These are phyloP conservation scores for Encarsia formosa DNA, from an alignment of 2,888 invertebrate species.

Conservation along the genomic window DNA sequence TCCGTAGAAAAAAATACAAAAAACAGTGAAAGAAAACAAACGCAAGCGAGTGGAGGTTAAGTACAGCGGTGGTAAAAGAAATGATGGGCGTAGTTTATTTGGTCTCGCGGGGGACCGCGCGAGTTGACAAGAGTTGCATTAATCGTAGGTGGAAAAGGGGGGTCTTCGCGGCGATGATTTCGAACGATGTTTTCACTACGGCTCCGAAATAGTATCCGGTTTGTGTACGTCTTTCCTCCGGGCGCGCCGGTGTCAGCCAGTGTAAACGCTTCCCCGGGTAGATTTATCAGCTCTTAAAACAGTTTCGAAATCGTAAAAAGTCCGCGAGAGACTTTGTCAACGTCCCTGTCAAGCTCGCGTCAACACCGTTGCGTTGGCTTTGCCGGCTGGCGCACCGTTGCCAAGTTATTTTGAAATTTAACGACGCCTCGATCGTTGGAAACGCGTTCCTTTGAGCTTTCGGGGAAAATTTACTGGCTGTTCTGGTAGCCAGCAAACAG, in stretches of 20 bases:
- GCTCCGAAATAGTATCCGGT: conserved; percentile 15
- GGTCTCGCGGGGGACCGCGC: too few relatives aligned
- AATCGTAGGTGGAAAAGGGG: too few relatives aligned
- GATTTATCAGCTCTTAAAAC: conserved; percentile 47
- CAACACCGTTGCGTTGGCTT: conserved; percentile 36
- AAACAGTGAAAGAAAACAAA: too few relatives aligned
- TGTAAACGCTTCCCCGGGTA: conserved; percentile 3
- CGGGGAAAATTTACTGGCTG: too few relatives aligned
- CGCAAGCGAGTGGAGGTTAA: too few relatives aligned
- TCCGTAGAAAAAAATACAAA: too few relatives aligned
- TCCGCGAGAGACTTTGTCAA: conserved; percentile 45
- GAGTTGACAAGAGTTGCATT: too few relatives aligned
- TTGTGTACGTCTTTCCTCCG: neutral
- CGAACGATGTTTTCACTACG: conserved; percentile 37
- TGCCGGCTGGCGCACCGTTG: neutral
- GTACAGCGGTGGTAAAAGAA: too few relatives aligned
- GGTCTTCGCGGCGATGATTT: conserved; percentile 25
- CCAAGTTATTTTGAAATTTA: conserved; percentile 45
- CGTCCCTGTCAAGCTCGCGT: conserved; percentile 49
- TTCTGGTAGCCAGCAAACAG: too few relatives aligned
- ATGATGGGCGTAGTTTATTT: too few relatives aligned
- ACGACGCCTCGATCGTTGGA: conserved; percentile 45
- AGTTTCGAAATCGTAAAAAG: conserved; percentile 45
- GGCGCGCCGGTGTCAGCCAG: conserved; percentile 5
- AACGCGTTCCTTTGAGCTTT: neutral